phyloP scores from a whole-genome alignment of 2,888 invertebrate species.

The Lithophane socia region DNA sequence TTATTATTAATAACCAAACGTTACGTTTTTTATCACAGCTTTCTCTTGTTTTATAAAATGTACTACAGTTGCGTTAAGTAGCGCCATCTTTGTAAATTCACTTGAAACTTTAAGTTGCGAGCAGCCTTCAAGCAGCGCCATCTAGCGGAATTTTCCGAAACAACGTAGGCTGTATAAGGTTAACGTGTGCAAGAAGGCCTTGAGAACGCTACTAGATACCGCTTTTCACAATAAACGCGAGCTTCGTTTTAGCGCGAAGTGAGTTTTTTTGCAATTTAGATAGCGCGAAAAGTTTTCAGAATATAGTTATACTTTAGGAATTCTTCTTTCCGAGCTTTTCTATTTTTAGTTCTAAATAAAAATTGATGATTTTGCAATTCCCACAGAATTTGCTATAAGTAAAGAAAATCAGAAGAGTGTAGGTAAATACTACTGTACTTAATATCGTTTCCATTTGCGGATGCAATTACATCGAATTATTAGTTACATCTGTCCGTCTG shows the following conservation, averaged over 20 bases:
- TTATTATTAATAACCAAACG: neutral
- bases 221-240: constrained; percentile 70
- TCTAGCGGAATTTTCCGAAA: constrained; percentile 84
- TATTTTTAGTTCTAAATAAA: neutral
- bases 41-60: neutral
- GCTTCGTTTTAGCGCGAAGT: constrained; percentile 14
- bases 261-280: neutral
- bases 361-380: neutral
- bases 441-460: neutral
- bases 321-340: neutral
- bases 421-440: neutral
- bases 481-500: neutral
- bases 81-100: constrained; percentile 80
- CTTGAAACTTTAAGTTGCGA: constrained; percentile 70
- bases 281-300: neutral
- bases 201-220: constrained; percentile 80
- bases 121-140: constrained; percentile 76
- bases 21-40: constrained; percentile 2
- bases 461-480: neutral
- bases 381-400: neutral
- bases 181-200: constrained; percentile 69
- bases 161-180: constrained; percentile 76
- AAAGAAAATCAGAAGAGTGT: neutral
- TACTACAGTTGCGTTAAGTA: constrained; percentile 49
- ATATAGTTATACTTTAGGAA: neutral